A percentile compares a stretch with the other conserved stretches of the same genome.
Evolutionary conservation across 2,888 invertebrate genomes (phyloP).

Genomic region (Sericinus montela): DNA sequence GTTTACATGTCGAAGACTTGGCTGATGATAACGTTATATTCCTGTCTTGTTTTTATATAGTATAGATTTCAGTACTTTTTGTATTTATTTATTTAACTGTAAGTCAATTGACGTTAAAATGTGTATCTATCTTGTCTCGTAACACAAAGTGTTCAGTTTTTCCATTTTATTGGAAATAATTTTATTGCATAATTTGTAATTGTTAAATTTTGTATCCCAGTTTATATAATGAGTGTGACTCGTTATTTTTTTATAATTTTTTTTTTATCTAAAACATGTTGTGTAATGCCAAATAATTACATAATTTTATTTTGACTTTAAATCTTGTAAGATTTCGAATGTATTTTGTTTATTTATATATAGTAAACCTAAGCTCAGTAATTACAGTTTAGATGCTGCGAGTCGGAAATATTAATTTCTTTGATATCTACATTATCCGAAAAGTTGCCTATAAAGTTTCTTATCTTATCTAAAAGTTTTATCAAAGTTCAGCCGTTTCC

Average conservation of each 20-base stretch:
- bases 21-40: conserved; percentile 37
- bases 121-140: conserved; percentile 43
- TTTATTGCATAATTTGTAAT: conserved; percentile 52
- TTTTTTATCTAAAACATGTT: conserved; percentile 55
- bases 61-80: conserved; percentile 37
- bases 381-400: conserved; percentile 49
- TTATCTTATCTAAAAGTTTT: too few relatives aligned
- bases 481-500: too few relatives aligned
- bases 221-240: conserved; percentile 65
- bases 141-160: conserved; percentile 68
- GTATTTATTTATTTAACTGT: conserved; percentile 44
- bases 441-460: too few relatives aligned
- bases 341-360: conserved; percentile 46
- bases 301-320: conserved; percentile 61
- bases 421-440: too few relatives aligned
- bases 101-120: conserved; percentile 56
- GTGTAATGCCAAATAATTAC: conserved; percentile 74
- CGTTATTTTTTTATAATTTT: conserved; percentile 53
- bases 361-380: conserved; percentile 47
- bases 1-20: conserved; percentile 62
- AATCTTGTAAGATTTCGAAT: conserved; percentile 62
- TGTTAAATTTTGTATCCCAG: conserved; percentile 48
- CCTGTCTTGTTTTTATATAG: conserved; percentile 33
- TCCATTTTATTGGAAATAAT: conserved; percentile 42
- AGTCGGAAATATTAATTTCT: conserved; percentile 24